Evolutionary conservation across 92 coral and sea anemone species (phyloP).

Genomic region (Desmophyllum pertusum): DNA sequence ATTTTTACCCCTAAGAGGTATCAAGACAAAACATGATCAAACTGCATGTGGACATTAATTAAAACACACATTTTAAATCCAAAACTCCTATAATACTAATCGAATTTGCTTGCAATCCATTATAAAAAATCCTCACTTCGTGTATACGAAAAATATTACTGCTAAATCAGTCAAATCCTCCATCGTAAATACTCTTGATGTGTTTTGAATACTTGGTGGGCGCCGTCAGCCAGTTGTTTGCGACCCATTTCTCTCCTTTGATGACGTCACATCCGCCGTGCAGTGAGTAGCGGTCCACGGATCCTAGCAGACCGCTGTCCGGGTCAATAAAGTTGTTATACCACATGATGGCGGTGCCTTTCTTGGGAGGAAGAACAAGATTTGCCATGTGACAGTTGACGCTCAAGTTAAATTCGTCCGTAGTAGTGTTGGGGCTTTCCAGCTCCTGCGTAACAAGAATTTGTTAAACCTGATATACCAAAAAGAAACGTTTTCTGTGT

Average conservation of each 20-base stretch:
- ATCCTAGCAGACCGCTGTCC: constrained; percentile 85
- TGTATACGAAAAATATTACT: not conserved
- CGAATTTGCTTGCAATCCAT: not conserved
- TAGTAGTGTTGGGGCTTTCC: constrained; percentile 38
- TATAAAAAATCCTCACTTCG: not conserved
- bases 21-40: not conserved
- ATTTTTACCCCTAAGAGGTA: not conserved
- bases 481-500: too few species aligned
- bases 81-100: too few species aligned
- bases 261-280: constrained; percentile 97
- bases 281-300: constrained; percentile 76
- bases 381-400: constrained; percentile 79
- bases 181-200: constrained; percentile 71
- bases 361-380: constrained; percentile 79
- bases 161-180: constrained; percentile 14
- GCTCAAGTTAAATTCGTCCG: constrained; percentile 82
- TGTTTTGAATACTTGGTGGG: constrained; percentile 71
- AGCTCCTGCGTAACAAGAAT: constrained; percentile 38
- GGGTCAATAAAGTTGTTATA: constrained; percentile 87
- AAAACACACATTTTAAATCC: not conserved
- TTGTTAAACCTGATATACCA: too few species aligned
- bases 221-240: constrained; percentile 96
- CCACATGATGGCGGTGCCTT: constrained; percentile 96
- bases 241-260: constrained; percentile 94
- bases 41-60: not conserved